Base-by-base conservation (phyloP, 2,113 vertebrate genomes). In the Bagarius yarrelli region DNA sequence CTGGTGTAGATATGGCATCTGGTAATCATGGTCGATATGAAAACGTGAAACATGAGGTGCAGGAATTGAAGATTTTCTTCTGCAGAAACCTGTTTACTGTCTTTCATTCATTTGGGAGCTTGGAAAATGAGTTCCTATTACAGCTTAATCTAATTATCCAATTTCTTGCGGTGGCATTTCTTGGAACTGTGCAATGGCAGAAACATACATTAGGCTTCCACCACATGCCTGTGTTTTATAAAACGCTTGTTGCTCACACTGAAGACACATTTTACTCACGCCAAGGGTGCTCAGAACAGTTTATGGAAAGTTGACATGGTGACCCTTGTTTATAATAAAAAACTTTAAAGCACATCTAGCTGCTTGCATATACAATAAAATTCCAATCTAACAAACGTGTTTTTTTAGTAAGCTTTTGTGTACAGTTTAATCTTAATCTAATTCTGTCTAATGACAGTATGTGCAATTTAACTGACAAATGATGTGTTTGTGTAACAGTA, bases 71-170 rank as follows among this genome's bases (percentile, higher is more conserved):
- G n/a, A 23, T 30, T 55, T 61, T 30, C 1, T 52, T 18, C 60
- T n/a, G 47, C 60, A 78, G 19, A 36, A 78, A 57, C 76, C 76
- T 66, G 40, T 52, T 78, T 66, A 69, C 53, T 61, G 56, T 32
- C 44, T 61, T 72, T 80, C 30, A 44, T 72, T 80, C 67, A 72
- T 60, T 72, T 47, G 60, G 55, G 25, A 52, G 36, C 27, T 73
- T 50, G 25, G 57, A 81, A n/a, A 56, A 36, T 64, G 34, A 75
- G 50, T 56, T 56, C 50, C 44, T 66, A 74, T 60, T 75, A 55
- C 70, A 66, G 70, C 23, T 55, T 75, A 64, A 81, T 75, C 57
- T 60, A 80, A 81, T 81, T 75, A 81, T 66, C 80, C 71, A 75
- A 40, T 75, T 66, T 64, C 56, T 63, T 75, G 71, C 18, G 57